phyloP scores from a whole-genome alignment of 2,888 invertebrate genomes.

The Syrphus vitripennis region DNA sequence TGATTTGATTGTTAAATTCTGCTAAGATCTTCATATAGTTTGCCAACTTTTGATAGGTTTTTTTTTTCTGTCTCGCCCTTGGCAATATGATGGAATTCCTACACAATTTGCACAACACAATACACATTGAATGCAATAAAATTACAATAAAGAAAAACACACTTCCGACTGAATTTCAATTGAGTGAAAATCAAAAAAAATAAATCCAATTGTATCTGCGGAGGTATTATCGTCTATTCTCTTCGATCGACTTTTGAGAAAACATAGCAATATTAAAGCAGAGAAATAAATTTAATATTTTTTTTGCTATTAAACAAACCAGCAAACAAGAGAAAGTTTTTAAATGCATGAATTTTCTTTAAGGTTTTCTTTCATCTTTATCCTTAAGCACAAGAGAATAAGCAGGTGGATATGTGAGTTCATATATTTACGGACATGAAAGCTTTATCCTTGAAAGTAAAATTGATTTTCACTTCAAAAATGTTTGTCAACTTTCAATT shows the following conservation, averaged over 20 bases:
- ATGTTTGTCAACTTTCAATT: slow-evolving; percentile 10
- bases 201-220: neutral
- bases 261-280: neutral
- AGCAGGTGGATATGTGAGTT: neutral
- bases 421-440: neutral
- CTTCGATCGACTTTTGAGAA: neutral
- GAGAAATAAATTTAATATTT: neutral
- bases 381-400: neutral
- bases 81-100: neutral
- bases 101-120: neutral
- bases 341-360: no score
- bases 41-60: slow-evolving; percentile 6
- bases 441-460: neutral
- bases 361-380: no score
- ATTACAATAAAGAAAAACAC: neutral
- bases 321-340: neutral
- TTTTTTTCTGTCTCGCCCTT: neutral
- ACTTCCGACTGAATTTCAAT: neutral
- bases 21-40: neutral
- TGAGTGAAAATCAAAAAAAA: neutral
- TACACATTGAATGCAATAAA: neutral
- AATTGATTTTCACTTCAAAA: slow-evolving; percentile 56
- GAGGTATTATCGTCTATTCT: no score
- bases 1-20: neutral
- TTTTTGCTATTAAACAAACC: neutral